Percentiles rank a stretch among this genome's conserved stretches.
These are phyloP conservation scores for Monopis laevigella DNA, from an alignment of 2,888 invertebrate species.

Conservation along the genomic window DNA sequence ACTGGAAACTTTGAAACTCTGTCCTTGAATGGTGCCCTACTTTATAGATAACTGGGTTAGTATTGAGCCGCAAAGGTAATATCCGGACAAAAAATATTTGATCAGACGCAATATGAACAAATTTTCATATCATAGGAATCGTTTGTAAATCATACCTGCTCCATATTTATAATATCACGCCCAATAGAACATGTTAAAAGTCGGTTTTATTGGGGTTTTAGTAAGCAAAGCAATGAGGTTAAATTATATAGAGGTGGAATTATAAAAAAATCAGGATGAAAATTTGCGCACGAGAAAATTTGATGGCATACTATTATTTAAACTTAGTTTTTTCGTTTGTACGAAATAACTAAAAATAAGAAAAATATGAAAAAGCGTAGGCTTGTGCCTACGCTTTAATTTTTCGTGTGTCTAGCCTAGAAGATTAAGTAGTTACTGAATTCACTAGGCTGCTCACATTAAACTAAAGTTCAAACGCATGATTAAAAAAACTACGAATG, in stretches of 20 bases:
- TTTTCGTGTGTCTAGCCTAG: too few species aligned
- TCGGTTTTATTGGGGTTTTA: background rate
- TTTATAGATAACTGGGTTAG: constrained; percentile 9
- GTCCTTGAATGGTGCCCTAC: constrained; percentile 11
- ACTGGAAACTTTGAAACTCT: background rate
- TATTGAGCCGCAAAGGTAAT: constrained; percentile 5
- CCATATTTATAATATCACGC: background rate
- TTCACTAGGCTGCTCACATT: too few species aligned
- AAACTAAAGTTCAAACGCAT: too few species aligned
- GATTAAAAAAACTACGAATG: too few species aligned
- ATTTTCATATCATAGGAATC: constrained; percentile 11
- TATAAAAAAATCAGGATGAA: background rate
- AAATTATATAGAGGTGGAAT: background rate
- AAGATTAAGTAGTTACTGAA: too few species aligned
- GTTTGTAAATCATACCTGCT: constrained; percentile 6
- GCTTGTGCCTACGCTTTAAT: too few species aligned
- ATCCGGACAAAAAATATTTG: constrained; percentile 10
- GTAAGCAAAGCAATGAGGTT: background rate
- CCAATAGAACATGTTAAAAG: constrained; percentile 6
- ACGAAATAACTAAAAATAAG: too few species aligned
- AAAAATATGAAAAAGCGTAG: too few species aligned
- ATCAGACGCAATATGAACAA: constrained; percentile 11
- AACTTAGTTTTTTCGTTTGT: too few species aligned
- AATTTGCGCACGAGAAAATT: too few species aligned
- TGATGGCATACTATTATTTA: too few species aligned